These are phyloP conservation scores for Lasioglossum lativentre DNA, from an alignment of 2,888 invertebrate species.

Conservation along the genomic window DNA sequence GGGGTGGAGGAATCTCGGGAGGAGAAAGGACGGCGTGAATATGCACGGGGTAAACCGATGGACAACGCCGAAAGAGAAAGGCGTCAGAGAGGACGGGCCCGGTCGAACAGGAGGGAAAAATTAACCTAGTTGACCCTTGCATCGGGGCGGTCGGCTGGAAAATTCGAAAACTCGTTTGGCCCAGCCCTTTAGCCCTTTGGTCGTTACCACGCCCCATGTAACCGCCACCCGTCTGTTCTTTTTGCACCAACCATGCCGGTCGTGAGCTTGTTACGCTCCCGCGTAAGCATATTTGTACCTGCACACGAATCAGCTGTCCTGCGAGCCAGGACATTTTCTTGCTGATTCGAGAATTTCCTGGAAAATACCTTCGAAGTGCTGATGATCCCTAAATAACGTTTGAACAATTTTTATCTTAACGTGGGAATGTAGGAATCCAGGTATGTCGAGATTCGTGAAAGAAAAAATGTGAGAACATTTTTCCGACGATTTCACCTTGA, in stretches of 20 bases:
- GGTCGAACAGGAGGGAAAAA: constrained; percentile 60
- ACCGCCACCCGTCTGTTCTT: constrained; percentile 58
- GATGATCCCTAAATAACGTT: not conserved
- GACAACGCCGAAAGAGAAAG: constrained; percentile 19
- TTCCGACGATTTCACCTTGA: not conserved
- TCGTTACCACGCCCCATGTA: constrained; percentile 58
- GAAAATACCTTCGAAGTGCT: not conserved
- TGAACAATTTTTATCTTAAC: not conserved
- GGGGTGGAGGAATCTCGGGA: not conserved
- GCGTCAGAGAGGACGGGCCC: constrained; percentile 21
- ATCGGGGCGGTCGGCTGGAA: constrained; percentile 66
- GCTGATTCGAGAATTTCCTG: not conserved
- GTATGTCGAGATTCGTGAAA: not conserved
- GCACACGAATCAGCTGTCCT: constrained; percentile 7
- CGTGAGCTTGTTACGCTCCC: constrained; percentile 41
- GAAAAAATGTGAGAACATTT: not conserved
- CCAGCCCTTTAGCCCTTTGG: constrained; percentile 55
- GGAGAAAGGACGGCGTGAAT: constrained; percentile 16
- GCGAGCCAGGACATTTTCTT: not conserved
- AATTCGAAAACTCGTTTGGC: constrained; percentile 73
- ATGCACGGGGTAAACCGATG: constrained; percentile 15
- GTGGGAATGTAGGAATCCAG: too few species aligned
- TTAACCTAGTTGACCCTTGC: constrained; percentile 68
- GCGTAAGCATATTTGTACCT: constrained; percentile 36
- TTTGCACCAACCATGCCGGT: constrained; percentile 54